Conservation (phyloP, 2,888 invertebrate genomes). For the Embidobia sp. region DNA sequence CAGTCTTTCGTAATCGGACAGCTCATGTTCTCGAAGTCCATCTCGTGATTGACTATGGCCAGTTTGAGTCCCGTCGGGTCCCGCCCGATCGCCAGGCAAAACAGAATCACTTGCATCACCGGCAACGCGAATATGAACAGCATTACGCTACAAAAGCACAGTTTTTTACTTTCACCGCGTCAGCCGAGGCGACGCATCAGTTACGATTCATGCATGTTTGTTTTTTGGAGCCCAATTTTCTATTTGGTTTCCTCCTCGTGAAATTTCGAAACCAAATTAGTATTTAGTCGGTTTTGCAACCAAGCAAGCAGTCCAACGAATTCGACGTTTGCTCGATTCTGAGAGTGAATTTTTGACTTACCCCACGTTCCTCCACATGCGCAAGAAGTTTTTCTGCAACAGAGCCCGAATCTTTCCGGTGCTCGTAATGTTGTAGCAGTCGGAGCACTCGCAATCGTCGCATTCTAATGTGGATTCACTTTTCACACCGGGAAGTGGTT, state of each 20-base stretch:
- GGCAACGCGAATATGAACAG: constrained; percentile 96
- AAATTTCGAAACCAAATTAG: too few species aligned
- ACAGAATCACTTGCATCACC: constrained; percentile 96
- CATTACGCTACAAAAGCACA: constrained; percentile 85
- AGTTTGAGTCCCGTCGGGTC: constrained; percentile 92
- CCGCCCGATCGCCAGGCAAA: constrained; percentile 95
- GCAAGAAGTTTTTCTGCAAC: constrained; percentile 92
- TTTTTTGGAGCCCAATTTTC: too few species aligned
- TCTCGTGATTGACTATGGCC: constrained; percentile 90
- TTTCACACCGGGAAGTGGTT: constrained; percentile 75
- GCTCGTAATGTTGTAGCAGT: constrained; percentile 87
- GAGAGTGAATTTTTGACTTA: constrained; percentile 70
- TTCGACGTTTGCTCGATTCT: too few species aligned
- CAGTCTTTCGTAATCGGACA: constrained; percentile 85
- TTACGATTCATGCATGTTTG: too few species aligned
- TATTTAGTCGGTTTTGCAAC: too few species aligned
- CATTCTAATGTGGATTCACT: constrained; percentile 83
- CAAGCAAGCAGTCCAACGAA: too few species aligned
- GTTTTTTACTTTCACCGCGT: constrained; percentile 50
- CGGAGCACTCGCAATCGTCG: constrained; percentile 84
- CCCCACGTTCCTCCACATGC: constrained; percentile 96
- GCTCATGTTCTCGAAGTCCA: constrained; percentile 80
- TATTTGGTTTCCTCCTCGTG: too few species aligned
- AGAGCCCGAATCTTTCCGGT: constrained; percentile 92
- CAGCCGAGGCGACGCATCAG: constrained; percentile 1